Percentiles rank a stretch among this genome's conserved stretches.
Conservation (phyloP, 2,888 invertebrate genomes). For the Agrilus biguttatus region DNA sequence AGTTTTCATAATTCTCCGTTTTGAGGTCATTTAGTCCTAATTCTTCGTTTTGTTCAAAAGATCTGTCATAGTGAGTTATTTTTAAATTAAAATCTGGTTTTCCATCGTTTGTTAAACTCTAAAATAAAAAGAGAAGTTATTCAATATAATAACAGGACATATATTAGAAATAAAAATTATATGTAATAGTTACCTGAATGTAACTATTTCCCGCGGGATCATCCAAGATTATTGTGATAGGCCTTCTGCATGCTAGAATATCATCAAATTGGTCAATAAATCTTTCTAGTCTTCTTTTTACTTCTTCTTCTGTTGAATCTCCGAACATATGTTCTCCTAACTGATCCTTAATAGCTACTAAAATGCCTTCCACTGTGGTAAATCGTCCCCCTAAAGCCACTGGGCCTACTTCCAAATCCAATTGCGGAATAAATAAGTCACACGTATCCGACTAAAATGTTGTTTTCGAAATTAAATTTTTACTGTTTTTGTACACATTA, state of each 20-base stretch:
- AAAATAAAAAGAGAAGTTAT: conserved; percentile 22
- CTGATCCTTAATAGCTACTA: conserved; percentile 65
- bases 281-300: conserved; percentile 38
- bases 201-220: conserved; percentile 98
- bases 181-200: conserved; percentile 44
- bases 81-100: conserved; percentile 54
- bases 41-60: conserved; percentile 86
- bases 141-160: neutral
- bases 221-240: conserved; percentile 70
- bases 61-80: conserved; percentile 67
- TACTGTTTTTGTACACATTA: neutral
- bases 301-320: conserved; percentile 49
- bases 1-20: conserved; percentile 61
- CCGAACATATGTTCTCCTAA: conserved; percentile 52
- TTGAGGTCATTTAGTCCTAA: conserved; percentile 93
- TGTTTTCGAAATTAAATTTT: conserved; percentile 4
- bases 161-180: neutral
- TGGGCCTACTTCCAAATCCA: conserved; percentile 76
- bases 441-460: conserved; percentile 63
- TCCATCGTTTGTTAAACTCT: conserved; percentile 58
- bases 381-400: conserved; percentile 83
- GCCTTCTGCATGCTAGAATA: conserved; percentile 44
- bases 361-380: conserved; percentile 86
- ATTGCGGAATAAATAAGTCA: conserved; percentile 63
- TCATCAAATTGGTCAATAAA: conserved; percentile 55